Evolutionary conservation across 1,140 invertebrate species (phyloP), one percentile per base, ranked within the genome.

Genomic region (Chlorops oryzae): DNA sequence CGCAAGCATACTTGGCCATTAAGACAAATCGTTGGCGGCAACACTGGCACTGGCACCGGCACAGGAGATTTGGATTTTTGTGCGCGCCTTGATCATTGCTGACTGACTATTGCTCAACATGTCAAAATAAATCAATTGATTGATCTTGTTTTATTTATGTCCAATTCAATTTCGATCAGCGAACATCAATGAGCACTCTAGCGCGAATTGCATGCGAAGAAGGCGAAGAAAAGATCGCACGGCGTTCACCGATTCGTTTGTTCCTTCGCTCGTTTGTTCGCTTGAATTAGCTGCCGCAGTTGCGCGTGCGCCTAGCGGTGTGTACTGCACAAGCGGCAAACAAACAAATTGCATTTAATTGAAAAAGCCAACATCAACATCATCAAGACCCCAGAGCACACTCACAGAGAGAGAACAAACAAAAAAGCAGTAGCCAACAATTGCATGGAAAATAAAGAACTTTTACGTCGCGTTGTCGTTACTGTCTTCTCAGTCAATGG

Each of bases 71-170:
- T 24, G 24, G 46, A 3, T 18, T 22, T 18, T 40, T 40, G 28
- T 51, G 56, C 39, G 22, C 44, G 9, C 25, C 41, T 40, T 51
- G 42, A 15, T 18, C 48, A 42, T 23, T 39, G 55, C 7, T 45
- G 51, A 44, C 17, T 21, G 38, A 42, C 62, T 53, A 55, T 65
- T 59, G 62, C 65, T 59, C 65, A 70, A 70, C 63, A 70, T 69
- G 67, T 64, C 67, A 70, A 70, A 69, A 70, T 70, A 69, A 70
- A 70, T 70, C 67, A 70, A 70, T 70, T 70, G 67, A 70, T 70
- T 70, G 69, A 70, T 70, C 69, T 70, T 65, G 67, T 70, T 70
- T 70, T 70, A 70, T 70, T 70, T 70, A 70, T 70, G 67, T 70
- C 67, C 67, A 70, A 68, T 70, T 64, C 67, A 70, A 70, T 70